Evolutionary conservation across 2,113 vertebrate genomes (phyloP), one percentile per base, ranked within the genome.

Genomic region (Cochlearius cochlearius): DNA sequence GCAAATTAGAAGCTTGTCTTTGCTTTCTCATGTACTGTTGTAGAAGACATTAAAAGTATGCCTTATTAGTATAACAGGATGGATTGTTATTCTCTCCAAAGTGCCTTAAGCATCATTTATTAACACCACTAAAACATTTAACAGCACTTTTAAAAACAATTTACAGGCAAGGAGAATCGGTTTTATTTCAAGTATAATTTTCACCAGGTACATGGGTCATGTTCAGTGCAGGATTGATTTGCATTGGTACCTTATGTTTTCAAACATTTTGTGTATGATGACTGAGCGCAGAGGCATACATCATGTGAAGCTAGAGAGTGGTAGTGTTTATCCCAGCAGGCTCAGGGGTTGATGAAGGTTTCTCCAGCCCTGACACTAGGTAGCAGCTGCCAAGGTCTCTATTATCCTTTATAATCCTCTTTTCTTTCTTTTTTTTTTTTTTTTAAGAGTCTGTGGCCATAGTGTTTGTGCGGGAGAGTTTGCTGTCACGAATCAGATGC

Each of bases 31-130:
- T 19, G 6, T 62, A 43, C 38, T 58, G 41, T 62, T 92, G 50
- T 29, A 81, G 59, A 94, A 83, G 63, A 73, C 50, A 91, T 87
- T 84, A 84, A 74, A 96, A 90, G 34, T 72, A 27, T 38, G 30
- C 18, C 32, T 77, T 87, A 91, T 91, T 80, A 86, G 58, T 83
- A 25, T 52, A 96, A 64, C 36, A 91, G 19, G 36, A 36, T 1
- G 4, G 52, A 72, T 47, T 75, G 52, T 64, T 91, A 87, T 82
- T 92, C 39, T 87, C 83, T 91, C 49, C 6, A 12, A 92, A 93
- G 76, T 43, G 34, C 76, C 56, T 72, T 68, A 81, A 91, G 39
- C 52, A 75, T 84, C 73, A 78, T 94, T 96, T 96, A 89, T 94
- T 95, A 91, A 78, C 63, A 66, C 11, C 20, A 34, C 15, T 75